These are phyloP conservation scores for Chaetodon trifasciatus DNA, from an alignment of 2,797 vertebrate species.

Conservation along the genomic window DNA sequence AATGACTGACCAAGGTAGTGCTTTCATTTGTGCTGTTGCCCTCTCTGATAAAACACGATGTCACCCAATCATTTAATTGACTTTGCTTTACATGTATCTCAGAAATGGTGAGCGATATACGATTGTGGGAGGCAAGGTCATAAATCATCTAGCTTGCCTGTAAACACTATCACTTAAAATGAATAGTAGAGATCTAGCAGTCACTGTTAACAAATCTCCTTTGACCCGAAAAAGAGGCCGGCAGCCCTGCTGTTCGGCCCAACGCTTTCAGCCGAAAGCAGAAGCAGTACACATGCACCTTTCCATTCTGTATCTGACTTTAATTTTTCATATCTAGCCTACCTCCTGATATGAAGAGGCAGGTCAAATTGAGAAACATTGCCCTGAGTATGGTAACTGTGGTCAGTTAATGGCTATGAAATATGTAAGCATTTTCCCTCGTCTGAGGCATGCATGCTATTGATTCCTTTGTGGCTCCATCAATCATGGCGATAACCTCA, in stretches of 20 bases:
- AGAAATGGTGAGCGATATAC: slow-evolving; percentile 56
- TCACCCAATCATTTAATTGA: slow-evolving; percentile 82
- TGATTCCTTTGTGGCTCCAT: slow-evolving; percentile 79
- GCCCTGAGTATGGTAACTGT: slow-evolving; percentile 71
- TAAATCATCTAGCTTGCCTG: slow-evolving; percentile 72
- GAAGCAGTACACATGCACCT: not conserved
- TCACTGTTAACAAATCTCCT: slow-evolving; percentile 69
- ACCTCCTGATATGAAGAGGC: slow-evolving; percentile 72
- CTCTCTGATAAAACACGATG: slow-evolving; percentile 72
- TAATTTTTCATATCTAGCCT: slow-evolving; percentile 64
- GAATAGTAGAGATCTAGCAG: slow-evolving; percentile 51
- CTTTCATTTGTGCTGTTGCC: slow-evolving; percentile 51
- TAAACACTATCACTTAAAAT: slow-evolving; percentile 71
- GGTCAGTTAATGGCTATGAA: slow-evolving; percentile 81
- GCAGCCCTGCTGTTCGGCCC: not conserved
- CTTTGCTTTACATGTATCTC: slow-evolving; percentile 81
- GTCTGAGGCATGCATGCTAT: slow-evolving; percentile 70
- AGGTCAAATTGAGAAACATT: slow-evolving; percentile 78
- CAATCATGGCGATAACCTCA: slow-evolving; percentile 78
- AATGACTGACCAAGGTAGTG: slow-evolving; percentile 72
- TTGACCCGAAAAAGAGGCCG: slow-evolving; percentile 51
- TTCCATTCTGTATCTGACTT: slow-evolving; percentile 40
- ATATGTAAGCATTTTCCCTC: slow-evolving; percentile 75
- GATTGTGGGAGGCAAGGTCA: slow-evolving; percentile 69
- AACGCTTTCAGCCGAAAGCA: slow-evolving; percentile 34